Percentiles rank a stretch among this genome's conserved stretches.
Evolutionary conservation across 2,888 invertebrate genomes (phyloP).

Genomic region (Mactromeris polynyma): DNA sequence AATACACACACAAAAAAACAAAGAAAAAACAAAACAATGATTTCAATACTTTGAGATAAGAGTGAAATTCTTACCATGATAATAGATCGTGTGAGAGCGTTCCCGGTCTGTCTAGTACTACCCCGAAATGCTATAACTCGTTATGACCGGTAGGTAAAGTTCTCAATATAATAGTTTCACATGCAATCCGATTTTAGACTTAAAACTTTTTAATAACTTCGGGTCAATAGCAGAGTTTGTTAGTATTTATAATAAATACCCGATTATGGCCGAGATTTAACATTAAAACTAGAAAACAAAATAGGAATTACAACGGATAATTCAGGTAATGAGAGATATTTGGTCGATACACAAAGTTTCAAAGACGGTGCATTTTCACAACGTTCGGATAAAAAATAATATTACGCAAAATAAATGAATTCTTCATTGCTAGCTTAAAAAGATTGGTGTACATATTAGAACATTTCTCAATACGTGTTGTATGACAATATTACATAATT

Average conservation of each 20-base stretch:
- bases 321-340: not conserved
- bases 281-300: slow-evolving; percentile 26
- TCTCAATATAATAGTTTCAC: not conserved
- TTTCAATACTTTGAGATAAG: too few relatives aligned
- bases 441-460: too few relatives aligned
- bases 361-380: not conserved
- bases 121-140: not conserved
- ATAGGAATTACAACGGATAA: slow-evolving; percentile 5
- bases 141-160: not conserved
- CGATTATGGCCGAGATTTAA: slow-evolving; percentile 21
- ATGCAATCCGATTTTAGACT: slow-evolving; percentile 26
- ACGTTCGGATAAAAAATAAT: not conserved
- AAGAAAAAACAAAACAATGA: too few relatives aligned
- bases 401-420: not conserved
- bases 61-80: slow-evolving; percentile 18
- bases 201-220: slow-evolving; percentile 18
- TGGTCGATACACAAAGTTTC: not conserved
- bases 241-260: not conserved
- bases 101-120: not conserved
- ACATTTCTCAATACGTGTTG: too few relatives aligned
- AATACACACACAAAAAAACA: too few relatives aligned
- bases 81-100: not conserved
- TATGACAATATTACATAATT: not conserved
- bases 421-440: too few relatives aligned
- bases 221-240: not conserved